Evolutionary conservation across 2,888 invertebrate species (phyloP).

Genomic region (Orthosia incerta): DNA sequence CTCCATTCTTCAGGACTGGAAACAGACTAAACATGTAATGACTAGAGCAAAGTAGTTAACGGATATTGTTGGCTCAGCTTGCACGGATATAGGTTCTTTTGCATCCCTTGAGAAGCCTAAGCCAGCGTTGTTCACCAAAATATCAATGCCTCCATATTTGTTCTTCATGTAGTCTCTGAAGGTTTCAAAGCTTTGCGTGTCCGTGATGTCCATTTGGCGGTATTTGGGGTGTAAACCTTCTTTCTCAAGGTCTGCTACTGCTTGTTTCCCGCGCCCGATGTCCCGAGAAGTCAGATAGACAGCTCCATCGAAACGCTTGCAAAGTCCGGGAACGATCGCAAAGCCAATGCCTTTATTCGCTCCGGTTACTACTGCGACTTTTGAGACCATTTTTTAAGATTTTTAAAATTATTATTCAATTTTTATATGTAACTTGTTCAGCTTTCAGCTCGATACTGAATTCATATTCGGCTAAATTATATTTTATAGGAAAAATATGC

Average conservation of each 20-base stretch:
- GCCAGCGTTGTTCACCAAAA: conserved; percentile 94
- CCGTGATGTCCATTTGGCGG: conserved; percentile 93
- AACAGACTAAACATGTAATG: no score
- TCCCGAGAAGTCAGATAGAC: conserved; percentile 94
- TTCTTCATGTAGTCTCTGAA: conserved; percentile 91
- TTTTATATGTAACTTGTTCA: no score
- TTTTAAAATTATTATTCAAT: neutral
- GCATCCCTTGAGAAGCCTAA: conserved; percentile 92
- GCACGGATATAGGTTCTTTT: no score
- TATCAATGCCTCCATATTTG: conserved; percentile 93
- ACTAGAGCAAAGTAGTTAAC: no score
- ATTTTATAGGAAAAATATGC: no score
- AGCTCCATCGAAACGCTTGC: conserved; percentile 92
- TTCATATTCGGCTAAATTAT: no score
- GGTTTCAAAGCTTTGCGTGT: conserved; percentile 90
- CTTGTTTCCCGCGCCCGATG: conserved; percentile 89
- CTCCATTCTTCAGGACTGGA: no score
- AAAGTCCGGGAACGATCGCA: conserved; percentile 93
- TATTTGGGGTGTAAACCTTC: conserved; percentile 90
- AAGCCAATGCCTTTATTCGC: conserved; percentile 94
- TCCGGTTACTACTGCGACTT: conserved; percentile 92
- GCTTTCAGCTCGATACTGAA: no score
- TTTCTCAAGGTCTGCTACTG: conserved; percentile 90
- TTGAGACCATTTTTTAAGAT: conserved; percentile 57
- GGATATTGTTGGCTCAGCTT: no score